Conservation (phyloP, 2,797 vertebrate genomes). For the Acanthiza pusilla region DNA sequence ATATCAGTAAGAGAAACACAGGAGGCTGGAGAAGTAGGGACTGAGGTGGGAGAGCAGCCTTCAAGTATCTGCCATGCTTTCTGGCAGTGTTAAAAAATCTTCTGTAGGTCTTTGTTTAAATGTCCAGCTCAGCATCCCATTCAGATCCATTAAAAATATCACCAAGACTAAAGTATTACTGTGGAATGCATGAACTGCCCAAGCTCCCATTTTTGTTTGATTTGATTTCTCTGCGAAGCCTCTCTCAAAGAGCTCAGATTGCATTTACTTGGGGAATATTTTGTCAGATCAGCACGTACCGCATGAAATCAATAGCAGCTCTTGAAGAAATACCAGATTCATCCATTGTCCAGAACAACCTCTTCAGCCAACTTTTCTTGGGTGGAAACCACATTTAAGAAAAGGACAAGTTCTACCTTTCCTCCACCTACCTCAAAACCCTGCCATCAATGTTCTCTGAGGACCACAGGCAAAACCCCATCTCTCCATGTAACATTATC, state of each 20-base stretch:
- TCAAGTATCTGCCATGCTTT: neutral
- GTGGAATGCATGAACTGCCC: constrained; percentile 42
- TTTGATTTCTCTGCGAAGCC: constrained; percentile 18
- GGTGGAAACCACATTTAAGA: neutral
- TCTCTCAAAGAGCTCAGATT: constrained; percentile 43
- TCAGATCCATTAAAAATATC: constrained; percentile 38
- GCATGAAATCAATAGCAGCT: constrained; percentile 22
- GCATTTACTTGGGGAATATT: constrained; percentile 13
- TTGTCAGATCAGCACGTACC: constrained; percentile 37
- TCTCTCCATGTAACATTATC: neutral
- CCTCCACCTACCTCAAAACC: neutral
- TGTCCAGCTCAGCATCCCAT: neutral
- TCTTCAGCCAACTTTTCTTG: neutral
- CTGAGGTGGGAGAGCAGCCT: neutral
- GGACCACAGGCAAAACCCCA: neutral
- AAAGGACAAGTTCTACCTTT: neutral
- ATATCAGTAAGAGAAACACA: neutral
- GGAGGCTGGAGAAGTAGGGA: neutral
- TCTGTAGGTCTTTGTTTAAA: constrained; percentile 36
- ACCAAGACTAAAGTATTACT: constrained; percentile 44
- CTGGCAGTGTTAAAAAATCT: neutral
- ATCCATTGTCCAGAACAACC: neutral
- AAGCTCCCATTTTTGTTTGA: constrained; percentile 33
- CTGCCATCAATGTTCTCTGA: neutral
- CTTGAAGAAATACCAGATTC: constrained; percentile 17